These are phyloP conservation scores for Asteroscopus sphinx DNA, from an alignment of 2,888 invertebrate species.

Conservation along the genomic window DNA sequence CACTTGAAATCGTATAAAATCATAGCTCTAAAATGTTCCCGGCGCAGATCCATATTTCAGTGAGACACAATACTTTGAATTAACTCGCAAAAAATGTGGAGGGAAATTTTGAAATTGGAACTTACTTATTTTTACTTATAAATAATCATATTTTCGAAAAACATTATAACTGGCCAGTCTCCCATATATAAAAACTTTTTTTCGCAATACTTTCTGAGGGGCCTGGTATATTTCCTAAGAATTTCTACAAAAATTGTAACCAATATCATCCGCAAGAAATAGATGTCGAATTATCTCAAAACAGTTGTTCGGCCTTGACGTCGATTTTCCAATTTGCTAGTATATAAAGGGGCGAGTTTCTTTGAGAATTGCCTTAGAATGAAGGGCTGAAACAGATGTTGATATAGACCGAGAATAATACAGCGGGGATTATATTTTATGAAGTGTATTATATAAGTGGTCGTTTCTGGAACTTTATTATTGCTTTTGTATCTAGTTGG, in stretches of 20 bases:
- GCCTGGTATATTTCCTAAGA: too few species aligned
- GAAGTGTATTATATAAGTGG: background rate
- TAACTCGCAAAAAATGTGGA: too few species aligned
- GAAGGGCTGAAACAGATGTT: conserved; percentile 27
- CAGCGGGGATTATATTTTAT: conserved; percentile 24
- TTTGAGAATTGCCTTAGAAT: conserved; percentile 4
- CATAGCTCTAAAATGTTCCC: too few species aligned
- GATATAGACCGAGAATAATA: conserved; percentile 19
- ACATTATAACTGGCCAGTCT: too few species aligned
- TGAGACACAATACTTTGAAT: too few species aligned
- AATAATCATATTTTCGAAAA: too few species aligned
- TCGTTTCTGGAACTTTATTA: background rate
- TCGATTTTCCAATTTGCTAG: conserved; percentile 43
- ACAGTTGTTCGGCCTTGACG: conserved; percentile 18
- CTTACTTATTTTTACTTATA: too few species aligned
- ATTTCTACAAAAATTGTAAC: conserved; percentile 1
- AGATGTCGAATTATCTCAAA: conserved; percentile 20
- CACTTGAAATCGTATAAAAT: too few species aligned
- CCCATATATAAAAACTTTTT: too few species aligned
- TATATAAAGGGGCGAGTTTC: conserved; percentile 21
- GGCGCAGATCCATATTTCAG: too few species aligned
- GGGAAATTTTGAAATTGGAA: too few species aligned
- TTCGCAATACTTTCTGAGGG: too few species aligned
- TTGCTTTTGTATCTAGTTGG: background rate
- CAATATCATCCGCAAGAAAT: conserved; percentile 11